Percentiles rank a stretch among this genome's conserved stretches.
These are phyloP conservation scores for Dissostichus mawsoni DNA, from an alignment of 2,113 vertebrate genomes.

Conservation along the genomic window DNA sequence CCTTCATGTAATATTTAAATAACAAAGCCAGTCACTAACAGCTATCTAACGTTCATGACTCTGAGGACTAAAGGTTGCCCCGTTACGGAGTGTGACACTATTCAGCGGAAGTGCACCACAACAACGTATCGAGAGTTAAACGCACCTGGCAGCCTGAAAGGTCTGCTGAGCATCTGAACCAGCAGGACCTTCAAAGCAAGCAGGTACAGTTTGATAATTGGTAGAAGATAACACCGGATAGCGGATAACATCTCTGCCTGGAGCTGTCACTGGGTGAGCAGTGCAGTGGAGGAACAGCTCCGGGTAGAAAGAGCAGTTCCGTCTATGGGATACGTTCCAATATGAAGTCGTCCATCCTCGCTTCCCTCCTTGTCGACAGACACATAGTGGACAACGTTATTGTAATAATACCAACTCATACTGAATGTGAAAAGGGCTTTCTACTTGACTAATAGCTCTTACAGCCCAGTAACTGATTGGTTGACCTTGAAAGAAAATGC, in stretches of 20 bases:
- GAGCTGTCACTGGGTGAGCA: background rate
- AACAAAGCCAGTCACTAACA: background rate
- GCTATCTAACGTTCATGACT: background rate
- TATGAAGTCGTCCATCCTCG: conserved; percentile 33
- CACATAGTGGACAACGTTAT: background rate
- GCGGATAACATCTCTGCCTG: conserved; percentile 41
- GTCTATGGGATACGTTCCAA: conserved; percentile 56
- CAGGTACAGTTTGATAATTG: conserved; percentile 67
- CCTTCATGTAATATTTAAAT: background rate
- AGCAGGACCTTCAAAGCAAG: conserved; percentile 73
- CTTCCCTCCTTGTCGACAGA: background rate
- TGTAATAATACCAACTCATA: background rate
- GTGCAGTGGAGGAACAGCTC: background rate
- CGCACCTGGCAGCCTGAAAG: conserved; percentile 74
- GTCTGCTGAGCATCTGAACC: conserved; percentile 66
- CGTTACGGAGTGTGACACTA: background rate
- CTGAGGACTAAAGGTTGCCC: too few relatives aligned
- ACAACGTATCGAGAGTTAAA: background rate
- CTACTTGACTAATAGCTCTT: background rate
- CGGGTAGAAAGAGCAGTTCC: background rate
- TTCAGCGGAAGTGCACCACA: background rate
- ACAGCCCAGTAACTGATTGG: background rate
- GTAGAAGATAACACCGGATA: conserved; percentile 36
- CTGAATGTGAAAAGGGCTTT: background rate
- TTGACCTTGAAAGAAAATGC: conserved; percentile 24